These are phyloP conservation scores for Ictidomys tridecemlineatus DNA, from an alignment of 2,113 vertebrate genomes.

Conservation along the genomic window DNA sequence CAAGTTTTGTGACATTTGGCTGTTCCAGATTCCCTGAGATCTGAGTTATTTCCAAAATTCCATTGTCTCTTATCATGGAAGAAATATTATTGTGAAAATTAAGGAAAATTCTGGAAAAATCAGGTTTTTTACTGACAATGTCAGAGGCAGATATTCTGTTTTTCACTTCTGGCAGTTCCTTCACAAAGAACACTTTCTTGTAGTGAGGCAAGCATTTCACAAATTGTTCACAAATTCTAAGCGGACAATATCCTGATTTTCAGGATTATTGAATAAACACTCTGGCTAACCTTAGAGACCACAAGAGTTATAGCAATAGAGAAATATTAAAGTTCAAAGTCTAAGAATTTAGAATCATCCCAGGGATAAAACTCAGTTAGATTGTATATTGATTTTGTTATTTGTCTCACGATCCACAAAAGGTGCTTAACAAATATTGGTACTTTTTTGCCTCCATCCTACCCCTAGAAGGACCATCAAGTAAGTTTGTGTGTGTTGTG, in stretches of 20 bases:
- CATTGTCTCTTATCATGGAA: not conserved
- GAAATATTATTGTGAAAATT: not conserved
- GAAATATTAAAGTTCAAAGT: not conserved
- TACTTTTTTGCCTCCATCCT: not conserved
- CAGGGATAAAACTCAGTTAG: not conserved
- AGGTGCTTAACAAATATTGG: not conserved
- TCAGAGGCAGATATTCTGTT: not conserved
- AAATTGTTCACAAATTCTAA: not conserved
- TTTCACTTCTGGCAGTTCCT: not conserved
- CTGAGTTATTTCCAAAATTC: not conserved
- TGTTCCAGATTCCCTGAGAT: not conserved
- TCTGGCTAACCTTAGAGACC: not conserved
- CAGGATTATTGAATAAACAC: not conserved
- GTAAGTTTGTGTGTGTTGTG: not conserved
- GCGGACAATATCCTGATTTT: not conserved
- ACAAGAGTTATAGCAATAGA: not conserved
- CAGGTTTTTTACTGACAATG: not conserved
- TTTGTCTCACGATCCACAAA: not conserved
- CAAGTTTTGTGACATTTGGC: not conserved
- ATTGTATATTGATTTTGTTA: not conserved
- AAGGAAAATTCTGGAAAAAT: not conserved
- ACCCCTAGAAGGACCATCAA: not conserved
- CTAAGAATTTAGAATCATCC: not conserved
- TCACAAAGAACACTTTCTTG: not conserved
- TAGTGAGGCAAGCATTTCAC: not conserved